A percentile compares a stretch with the other conserved stretches of the same genome.
These are phyloP conservation scores for Leucosticte australis DNA, from an alignment of 2,113 vertebrate genomes.

Conservation along the genomic window DNA sequence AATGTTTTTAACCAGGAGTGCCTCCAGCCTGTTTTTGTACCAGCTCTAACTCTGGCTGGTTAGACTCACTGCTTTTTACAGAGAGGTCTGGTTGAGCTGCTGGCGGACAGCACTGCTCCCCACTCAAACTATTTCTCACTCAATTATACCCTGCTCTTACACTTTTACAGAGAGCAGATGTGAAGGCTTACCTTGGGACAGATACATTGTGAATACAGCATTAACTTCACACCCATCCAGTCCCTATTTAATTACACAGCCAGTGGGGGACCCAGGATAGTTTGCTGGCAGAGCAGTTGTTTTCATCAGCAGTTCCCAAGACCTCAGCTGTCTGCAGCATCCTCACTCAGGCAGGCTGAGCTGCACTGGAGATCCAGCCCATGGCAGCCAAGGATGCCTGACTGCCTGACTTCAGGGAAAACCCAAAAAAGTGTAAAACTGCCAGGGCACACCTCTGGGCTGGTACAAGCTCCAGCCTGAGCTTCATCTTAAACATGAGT, in stretches of 20 bases:
- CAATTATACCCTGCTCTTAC: background rate
- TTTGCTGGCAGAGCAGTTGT: conserved; percentile 4
- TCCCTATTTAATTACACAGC: conserved; percentile 36
- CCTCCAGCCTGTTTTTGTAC: background rate
- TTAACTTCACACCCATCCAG: conserved; percentile 17
- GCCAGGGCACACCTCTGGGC: background rate
- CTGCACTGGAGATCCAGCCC: background rate
- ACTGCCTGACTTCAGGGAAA: background rate
- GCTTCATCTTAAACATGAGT: background rate
- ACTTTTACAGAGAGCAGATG: conserved; percentile 26
- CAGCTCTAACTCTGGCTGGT: background rate
- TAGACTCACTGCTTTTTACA: background rate
- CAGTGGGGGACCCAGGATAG: background rate
- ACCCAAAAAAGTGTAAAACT: background rate
- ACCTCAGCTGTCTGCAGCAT: background rate
- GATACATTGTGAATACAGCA: conserved; percentile 14
- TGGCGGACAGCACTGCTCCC: background rate
- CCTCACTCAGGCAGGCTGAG: background rate
- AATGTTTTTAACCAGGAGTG: background rate
- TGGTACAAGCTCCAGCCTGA: background rate
- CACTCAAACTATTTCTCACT: background rate
- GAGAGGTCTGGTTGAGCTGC: background rate
- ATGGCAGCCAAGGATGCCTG: background rate
- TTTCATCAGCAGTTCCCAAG: conserved; percentile 17
- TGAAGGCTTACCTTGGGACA: conserved; percentile 39